A percentile compares a stretch with the other conserved stretches of the same genome.
phyloP scores from a whole-genome alignment of 1,140 invertebrate genomes.

The Orius insidiosus region DNA sequence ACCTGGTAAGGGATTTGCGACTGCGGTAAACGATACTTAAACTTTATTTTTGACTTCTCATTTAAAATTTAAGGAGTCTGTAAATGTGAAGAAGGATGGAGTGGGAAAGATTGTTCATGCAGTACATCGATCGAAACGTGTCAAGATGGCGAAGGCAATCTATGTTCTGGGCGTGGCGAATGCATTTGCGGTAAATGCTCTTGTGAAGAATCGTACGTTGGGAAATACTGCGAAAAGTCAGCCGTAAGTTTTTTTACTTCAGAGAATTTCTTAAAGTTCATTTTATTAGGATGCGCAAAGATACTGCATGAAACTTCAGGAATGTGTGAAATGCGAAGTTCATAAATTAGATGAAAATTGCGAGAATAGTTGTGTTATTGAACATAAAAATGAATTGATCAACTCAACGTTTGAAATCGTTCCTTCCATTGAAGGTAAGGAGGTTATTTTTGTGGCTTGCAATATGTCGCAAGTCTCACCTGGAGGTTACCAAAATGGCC shows the following conservation, averaged over 20 bases:
- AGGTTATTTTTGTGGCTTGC: too few relatives aligned
- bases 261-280: neutral
- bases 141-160: constrained; percentile 41
- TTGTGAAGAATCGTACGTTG: constrained; percentile 63
- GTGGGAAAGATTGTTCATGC: constrained; percentile 68
- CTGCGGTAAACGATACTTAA: constrained; percentile 52
- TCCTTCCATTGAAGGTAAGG: constrained; percentile 33
- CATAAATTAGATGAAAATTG: constrained; percentile 62
- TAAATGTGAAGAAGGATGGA: constrained; percentile 61
- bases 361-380: constrained; percentile 30
- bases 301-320: constrained; percentile 70
- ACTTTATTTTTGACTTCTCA: too few relatives aligned
- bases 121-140: constrained; percentile 54
- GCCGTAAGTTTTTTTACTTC: constrained; percentile 32
- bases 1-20: constrained; percentile 46
- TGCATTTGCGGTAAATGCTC: constrained; percentile 82
- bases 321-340: constrained; percentile 83
- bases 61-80: too few relatives aligned
- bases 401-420: constrained; percentile 36
- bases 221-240: constrained; percentile 83
- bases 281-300: constrained; percentile 57
- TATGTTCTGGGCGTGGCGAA: constrained; percentile 66
- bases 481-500: too few relatives aligned
- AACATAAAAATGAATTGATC: constrained; percentile 22
- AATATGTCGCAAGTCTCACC: too few relatives aligned